Conservation (phyloP, 2,113 vertebrate species). For the Ochotona curzoniae region DNA sequence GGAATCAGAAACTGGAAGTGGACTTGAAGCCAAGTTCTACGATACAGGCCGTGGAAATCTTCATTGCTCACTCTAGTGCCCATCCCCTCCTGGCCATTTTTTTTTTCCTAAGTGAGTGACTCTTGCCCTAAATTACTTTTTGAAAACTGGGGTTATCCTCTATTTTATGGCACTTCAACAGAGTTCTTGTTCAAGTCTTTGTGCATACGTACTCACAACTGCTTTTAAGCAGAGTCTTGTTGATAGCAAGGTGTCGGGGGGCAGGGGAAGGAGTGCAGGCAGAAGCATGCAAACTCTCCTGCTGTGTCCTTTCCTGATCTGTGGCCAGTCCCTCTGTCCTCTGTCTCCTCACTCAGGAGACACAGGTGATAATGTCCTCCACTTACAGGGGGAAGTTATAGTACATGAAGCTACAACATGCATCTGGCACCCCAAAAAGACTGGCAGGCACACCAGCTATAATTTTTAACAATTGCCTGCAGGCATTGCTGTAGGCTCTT, state of each 20-base stretch:
- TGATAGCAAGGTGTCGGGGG: neutral
- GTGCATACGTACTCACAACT: neutral
- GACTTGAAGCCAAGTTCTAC: too few species aligned
- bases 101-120: neutral
- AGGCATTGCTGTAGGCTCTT: neutral
- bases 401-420: neutral
- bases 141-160: conserved; percentile 7
- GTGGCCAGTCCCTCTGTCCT: neutral
- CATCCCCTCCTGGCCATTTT: too few species aligned
- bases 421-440: neutral
- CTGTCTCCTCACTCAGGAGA: neutral
- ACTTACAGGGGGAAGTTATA: neutral
- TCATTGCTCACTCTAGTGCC: too few species aligned
- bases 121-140: neutral
- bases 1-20: too few species aligned
- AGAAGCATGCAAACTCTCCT: neutral
- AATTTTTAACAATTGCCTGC: neutral
- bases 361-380: neutral
- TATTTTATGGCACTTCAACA: neutral
- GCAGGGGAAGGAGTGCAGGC: neutral
- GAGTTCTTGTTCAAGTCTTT: neutral
- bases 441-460: neutral
- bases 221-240: neutral
- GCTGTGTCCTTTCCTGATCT: neutral
- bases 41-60: too few species aligned